Evolutionary conservation across 2,113 vertebrate species (phyloP).

Genomic region (Microcebus ravelobensis): DNA sequence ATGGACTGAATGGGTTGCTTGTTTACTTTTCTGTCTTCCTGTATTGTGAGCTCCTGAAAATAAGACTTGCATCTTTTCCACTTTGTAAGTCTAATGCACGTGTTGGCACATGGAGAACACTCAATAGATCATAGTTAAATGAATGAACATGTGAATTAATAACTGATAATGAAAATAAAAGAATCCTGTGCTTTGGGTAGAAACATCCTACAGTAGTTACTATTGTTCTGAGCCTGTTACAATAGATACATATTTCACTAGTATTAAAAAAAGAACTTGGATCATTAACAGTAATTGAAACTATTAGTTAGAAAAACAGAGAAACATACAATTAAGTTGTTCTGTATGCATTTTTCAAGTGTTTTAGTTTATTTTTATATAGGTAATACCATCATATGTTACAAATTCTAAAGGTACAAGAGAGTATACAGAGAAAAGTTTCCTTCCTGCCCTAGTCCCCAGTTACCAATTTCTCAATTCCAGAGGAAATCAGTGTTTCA

Average conservation of each 20-base stretch:
- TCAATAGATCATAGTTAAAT: not conserved
- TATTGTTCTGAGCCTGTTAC: not conserved
- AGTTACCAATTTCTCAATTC: not conserved
- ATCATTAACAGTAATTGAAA: not conserved
- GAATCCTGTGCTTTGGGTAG: not conserved
- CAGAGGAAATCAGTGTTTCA: not conserved
- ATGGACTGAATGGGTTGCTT: not conserved
- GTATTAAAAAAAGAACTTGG: not conserved
- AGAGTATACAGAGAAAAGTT: not conserved
- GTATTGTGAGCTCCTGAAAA: not conserved
- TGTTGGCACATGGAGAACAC: not conserved
- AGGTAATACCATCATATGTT: not conserved
- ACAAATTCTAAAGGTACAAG: not conserved
- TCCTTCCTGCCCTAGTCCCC: not conserved
- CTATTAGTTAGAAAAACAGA: not conserved
- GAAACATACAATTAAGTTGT: not conserved
- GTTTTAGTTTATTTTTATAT: not conserved
- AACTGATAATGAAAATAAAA: constrained; percentile 8
- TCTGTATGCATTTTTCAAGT: not conserved
- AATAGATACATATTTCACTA: constrained; percentile 14
- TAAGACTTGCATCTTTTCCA: not conserved
- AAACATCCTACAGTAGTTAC: not conserved
- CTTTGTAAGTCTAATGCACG: not conserved
- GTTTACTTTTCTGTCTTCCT: not conserved
- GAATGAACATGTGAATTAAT: not conserved